Conservation (phyloP, 2,113 vertebrate species). For the Cettia cetti region DNA sequence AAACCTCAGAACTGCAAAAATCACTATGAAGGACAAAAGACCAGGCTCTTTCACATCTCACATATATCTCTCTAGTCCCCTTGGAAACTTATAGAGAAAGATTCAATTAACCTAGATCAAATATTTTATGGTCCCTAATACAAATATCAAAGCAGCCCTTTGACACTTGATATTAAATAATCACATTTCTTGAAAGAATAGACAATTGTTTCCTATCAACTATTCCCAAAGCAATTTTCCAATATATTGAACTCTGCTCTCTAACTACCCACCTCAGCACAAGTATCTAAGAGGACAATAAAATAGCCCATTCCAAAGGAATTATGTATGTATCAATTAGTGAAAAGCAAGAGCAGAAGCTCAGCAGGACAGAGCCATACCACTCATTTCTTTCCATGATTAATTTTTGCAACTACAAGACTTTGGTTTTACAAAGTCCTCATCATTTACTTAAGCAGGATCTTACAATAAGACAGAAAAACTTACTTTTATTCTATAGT, state of each 20-base stretch:
- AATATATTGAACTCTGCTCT: not conserved
- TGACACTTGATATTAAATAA: not conserved
- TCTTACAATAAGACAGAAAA: not conserved
- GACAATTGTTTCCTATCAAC: not conserved
- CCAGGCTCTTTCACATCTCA: not conserved
- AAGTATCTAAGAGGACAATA: not conserved
- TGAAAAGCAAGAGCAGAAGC: not conserved
- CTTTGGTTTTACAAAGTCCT: not conserved
- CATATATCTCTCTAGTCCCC: not conserved
- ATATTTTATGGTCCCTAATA: not conserved
- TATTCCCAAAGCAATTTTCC: not conserved
- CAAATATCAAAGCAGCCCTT: not conserved
- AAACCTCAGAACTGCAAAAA: not conserved
- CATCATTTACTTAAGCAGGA: not conserved
- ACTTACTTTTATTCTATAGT: conserved; percentile 83
- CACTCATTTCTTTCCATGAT: not conserved
- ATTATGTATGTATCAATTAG: not conserved
- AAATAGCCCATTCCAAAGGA: not conserved
- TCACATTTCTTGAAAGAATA: not conserved
- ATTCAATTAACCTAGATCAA: not conserved
- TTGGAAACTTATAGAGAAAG: not conserved
- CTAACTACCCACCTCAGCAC: not conserved
- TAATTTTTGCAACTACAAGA: not conserved
- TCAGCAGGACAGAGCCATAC: not conserved
- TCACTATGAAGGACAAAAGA: not conserved